Evolutionary conservation across 2,888 invertebrate species (phyloP), one percentile per base, ranked within the genome.

Genomic region (Acleris emargana): DNA sequence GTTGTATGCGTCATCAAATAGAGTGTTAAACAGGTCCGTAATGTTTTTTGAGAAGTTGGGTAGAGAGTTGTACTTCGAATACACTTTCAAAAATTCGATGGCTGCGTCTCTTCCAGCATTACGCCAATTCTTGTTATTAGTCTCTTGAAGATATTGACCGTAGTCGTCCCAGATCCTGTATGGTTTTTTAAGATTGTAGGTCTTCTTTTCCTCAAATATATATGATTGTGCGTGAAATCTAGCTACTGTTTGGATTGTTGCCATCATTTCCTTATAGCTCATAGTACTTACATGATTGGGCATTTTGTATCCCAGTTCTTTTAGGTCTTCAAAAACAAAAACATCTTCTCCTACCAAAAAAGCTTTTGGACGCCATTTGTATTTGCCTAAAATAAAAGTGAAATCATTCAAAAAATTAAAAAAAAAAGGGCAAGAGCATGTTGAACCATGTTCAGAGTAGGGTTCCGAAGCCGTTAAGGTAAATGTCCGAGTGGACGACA

Each of bases 151-250:
- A 67, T 78, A 81, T 25, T 85, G 74, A 18, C 77, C 76, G 62
- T 80, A 91, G 9, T 89, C 81, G 60, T 90, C 88, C 84, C 86
- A 87, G 67, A 91, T 83, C 59, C 83, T 81, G 63, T 89, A 91
- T 0, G 78, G 77, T 72, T 84, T 80, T 1, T 76, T 75, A 2
- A 87, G 71, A 76, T 76, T 79, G 69, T 71, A 85, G 71, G 73
- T 86, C 77, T 77, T 91, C 52, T 59, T 85, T 70, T 88, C 85
- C 76, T 94, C 94, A 67, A 83, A 90, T 61, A 93, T 88, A 18
- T 86, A 82, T 0, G 91, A 86, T 42, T 93, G 84, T 1, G 93
- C 89, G 73, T 94, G 94, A 73, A 94, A 93, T 69, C 74, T 83
- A 0, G 93, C 94, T 58, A 94, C 67, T 0, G 89, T 79, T 71